These are phyloP conservation scores for Phymanthus crucifer DNA, from an alignment of 92 coral and sea anemone genomes.

Conservation along the genomic window DNA sequence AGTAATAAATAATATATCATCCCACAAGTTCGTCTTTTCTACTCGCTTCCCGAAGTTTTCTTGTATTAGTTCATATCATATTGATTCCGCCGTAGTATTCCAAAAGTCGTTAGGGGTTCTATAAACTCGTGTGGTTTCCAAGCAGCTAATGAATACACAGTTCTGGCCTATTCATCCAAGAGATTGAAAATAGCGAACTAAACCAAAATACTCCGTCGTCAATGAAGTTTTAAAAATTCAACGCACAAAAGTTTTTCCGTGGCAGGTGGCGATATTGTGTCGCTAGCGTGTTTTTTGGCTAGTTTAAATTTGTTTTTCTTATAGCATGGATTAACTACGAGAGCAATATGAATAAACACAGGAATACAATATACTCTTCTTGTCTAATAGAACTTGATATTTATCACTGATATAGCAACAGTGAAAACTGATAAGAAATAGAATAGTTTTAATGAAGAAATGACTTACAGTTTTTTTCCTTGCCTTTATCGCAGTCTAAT, in stretches of 20 bases:
- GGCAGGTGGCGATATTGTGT: constrained; percentile 42
- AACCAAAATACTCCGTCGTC: background rate
- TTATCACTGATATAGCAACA: background rate
- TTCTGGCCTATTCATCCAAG: background rate
- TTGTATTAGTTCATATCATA: background rate
- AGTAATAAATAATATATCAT: background rate
- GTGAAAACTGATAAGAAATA: background rate
- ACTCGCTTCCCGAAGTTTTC: background rate
- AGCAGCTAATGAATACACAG: background rate
- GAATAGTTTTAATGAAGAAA: background rate
- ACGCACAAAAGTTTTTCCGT: background rate
- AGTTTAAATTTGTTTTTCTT: background rate
- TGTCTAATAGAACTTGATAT: background rate
- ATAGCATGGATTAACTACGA: background rate
- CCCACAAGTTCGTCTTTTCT: background rate
- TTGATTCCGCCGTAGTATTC: background rate
- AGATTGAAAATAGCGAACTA: background rate
- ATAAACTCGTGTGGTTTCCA: background rate
- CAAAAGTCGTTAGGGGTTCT: background rate
- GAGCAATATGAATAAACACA: background rate
- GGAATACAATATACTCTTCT: background rate
- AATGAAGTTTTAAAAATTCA: constrained; percentile 43
- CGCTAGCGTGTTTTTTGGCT: constrained; percentile 28
- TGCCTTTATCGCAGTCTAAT: constrained; percentile 41
- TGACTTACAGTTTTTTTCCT: constrained; percentile 65